Conservation (phyloP, 1,140 invertebrate genomes). For the Monochamus saltuarius region DNA sequence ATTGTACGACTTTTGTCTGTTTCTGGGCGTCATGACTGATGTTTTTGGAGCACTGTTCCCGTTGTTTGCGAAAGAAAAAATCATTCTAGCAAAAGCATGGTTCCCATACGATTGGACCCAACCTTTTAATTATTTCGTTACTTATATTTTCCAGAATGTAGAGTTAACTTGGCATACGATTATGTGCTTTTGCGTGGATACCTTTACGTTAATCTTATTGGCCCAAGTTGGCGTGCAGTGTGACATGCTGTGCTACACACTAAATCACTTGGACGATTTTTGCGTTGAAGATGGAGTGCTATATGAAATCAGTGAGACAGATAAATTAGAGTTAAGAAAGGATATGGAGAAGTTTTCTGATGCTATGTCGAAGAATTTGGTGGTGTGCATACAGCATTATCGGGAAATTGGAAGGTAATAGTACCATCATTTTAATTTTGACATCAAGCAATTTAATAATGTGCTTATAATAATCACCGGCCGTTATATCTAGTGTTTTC, state of each 20-base stretch:
- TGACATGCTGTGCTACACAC: background rate
- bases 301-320: background rate
- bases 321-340: background rate
- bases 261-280: background rate
- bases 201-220: background rate
- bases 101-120: slow-evolving; percentile 2
- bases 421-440: no score
- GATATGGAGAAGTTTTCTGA: background rate
- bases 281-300: background rate
- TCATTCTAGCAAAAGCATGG: background rate
- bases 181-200: background rate
- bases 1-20: background rate
- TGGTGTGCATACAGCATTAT: background rate
- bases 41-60: background rate
- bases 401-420: background rate
- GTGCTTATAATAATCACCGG: no score
- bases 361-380: background rate
- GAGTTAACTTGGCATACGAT: background rate
- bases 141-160: background rate
- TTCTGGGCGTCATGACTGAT: background rate
- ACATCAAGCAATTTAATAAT: no score
- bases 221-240: background rate
- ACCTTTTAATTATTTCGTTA: background rate
- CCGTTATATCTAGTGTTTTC: no score
- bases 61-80: background rate